phyloP scores from a whole-genome alignment of 2,888 invertebrate species.

The Apocheima hispidaria region DNA sequence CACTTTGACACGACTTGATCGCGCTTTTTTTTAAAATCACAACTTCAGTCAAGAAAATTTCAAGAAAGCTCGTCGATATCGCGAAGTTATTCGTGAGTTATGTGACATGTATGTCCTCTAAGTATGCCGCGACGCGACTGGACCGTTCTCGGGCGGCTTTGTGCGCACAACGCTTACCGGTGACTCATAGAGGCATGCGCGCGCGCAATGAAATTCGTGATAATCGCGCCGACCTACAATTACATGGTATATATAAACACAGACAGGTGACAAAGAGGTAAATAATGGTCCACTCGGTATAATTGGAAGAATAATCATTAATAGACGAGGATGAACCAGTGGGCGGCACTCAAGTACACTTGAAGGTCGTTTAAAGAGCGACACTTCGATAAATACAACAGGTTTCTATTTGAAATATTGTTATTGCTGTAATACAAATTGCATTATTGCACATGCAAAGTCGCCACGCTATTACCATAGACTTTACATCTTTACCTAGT shows the following conservation, averaged over 20 bases:
- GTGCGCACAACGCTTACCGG: conserved; percentile 78
- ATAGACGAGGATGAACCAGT: conserved; percentile 74
- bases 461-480: conserved; percentile 45
- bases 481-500: conserved; percentile 46
- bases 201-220: conserved; percentile 74
- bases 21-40: conserved; percentile 59
- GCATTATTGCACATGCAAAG: too few species aligned
- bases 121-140: conserved; percentile 83
- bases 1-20: conserved; percentile 53
- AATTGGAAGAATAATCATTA: conserved; percentile 64
- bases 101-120: conserved; percentile 81
- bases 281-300: conserved; percentile 69
- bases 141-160: conserved; percentile 77
- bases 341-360: conserved; percentile 67
- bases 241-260: conserved; percentile 61
- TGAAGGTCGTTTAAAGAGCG: conserved; percentile 61
- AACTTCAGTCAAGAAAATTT: conserved; percentile 50
- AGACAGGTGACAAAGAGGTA: conserved; percentile 75
- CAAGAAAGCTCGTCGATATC: conserved; percentile 53
- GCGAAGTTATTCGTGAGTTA: conserved; percentile 62
- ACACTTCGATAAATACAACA: conserved; percentile 34
- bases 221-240: conserved; percentile 77
- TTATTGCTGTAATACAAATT: conserved; percentile 43
- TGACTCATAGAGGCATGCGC: conserved; percentile 81
- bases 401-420: conserved; percentile 36